Base-by-base conservation (phyloP, 2,113 vertebrate genomes). In the Oreotrochilus melanogaster region DNA sequence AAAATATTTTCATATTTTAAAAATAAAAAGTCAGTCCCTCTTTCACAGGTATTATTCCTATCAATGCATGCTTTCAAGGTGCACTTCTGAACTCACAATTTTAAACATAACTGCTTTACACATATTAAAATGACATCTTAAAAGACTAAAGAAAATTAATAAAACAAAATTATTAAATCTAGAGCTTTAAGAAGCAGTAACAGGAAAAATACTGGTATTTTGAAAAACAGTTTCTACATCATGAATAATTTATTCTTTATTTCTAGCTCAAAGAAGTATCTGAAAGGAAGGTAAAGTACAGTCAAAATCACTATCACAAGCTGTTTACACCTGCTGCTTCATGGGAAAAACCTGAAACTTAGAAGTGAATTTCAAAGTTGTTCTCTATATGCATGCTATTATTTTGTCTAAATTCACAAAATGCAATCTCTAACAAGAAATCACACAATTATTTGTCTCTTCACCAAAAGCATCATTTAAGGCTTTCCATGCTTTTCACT, bases 211-310 rank as follows among this genome's bases (percentile, higher is more conserved):
- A 93, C 53, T 43, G 78, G 11, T 16, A 78, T 75, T 94, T 91
- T 61, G 13, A 73, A 69, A 92, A 84, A 45, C 33, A 64, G 8
- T 73, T 81, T 91, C 35, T n/a, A 58, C 45, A 87, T 92, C 25
- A 86, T 27, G 37, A 94, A 96, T 23, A 54, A 96, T 88, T 50
- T 0, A n/a, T 31, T 58, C 11, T 73, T 85, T 22, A 85, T 18
- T 67, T 73, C 69, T 53, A 91, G 17, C 78, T 84, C 88, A 78
- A 96, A 96, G 65, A 80, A 94, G 21, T 83, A 48, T 95, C 30
- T 91, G 50, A 80, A 22, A 95, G 83, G 42, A 94, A 47, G 24
- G 22, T 73, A 64, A 94, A 93, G 50, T 78, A 95, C 90, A 78
- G 56, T 66, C 48, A 89, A 37, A 13, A 19, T 95, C 87, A 76